These are phyloP conservation scores for Trissolcus basalis DNA, from an alignment of 1,140 invertebrate species.

Conservation along the genomic window DNA sequence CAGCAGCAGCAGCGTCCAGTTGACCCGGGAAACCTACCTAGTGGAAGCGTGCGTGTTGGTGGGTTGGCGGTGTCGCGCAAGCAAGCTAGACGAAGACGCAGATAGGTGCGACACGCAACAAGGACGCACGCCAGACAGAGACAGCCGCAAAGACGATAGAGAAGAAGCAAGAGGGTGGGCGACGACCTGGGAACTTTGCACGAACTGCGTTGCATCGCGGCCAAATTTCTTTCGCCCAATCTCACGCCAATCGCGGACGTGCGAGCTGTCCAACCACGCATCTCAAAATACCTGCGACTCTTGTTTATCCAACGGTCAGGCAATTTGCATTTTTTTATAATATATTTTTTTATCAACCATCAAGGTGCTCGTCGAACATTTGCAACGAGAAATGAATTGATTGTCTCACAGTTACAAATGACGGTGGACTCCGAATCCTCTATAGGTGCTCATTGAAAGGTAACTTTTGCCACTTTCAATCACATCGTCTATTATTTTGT, in stretches of 20 bases:
- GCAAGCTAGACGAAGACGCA: constrained; percentile 16
- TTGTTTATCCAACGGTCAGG: not conserved
- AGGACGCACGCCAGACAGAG: constrained; percentile 21
- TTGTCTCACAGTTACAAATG: constrained; percentile 26
- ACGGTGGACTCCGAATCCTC: constrained; percentile 26
- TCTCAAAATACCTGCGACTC: not conserved
- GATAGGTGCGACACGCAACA: constrained; percentile 29
- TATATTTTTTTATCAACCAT: not conserved
- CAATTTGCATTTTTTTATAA: constrained; percentile 1
- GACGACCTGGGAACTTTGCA: constrained; percentile 42
- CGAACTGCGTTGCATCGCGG: not conserved
- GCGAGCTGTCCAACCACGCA: not conserved
- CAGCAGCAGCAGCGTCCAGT: not conserved
- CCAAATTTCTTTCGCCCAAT: not conserved
- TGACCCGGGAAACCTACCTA: not conserved
- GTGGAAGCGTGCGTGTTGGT: not conserved
- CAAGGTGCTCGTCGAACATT: constrained; percentile 20
- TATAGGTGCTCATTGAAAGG: constrained; percentile 44
- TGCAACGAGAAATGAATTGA: constrained; percentile 46
- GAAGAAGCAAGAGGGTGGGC: constrained; percentile 31
- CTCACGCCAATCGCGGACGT: not conserved
- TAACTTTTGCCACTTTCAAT: constrained; percentile 7
- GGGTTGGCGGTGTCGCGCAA: not conserved
- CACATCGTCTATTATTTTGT: not conserved
- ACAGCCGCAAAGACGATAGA: constrained; percentile 20